Percentiles rank a stretch among this genome's conserved stretches.
phyloP scores from a whole-genome alignment of 2,888 invertebrate species.

The Apamea crenata region DNA sequence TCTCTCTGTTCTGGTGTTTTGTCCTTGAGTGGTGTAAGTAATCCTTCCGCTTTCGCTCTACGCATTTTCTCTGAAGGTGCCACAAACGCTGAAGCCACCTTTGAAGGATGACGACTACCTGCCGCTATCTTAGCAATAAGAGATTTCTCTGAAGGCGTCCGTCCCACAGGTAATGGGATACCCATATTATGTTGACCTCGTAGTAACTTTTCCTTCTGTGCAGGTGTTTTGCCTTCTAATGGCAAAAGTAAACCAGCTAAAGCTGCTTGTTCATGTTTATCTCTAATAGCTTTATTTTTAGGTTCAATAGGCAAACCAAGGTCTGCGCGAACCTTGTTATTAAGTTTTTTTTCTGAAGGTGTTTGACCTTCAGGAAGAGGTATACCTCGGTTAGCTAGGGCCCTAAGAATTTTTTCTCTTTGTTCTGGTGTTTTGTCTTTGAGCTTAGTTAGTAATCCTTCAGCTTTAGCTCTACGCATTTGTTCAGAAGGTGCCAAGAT shows the following conservation, averaged over 20 bases:
- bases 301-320: constrained; percentile 32
- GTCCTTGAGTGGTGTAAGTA: neutral
- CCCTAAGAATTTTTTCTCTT: constrained; percentile 65
- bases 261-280: constrained; percentile 12
- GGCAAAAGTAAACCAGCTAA: neutral
- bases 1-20: neutral
- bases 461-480: constrained; percentile 23
- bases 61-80: constrained; percentile 5
- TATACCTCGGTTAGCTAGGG: constrained; percentile 53
- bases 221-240: constrained; percentile 23
- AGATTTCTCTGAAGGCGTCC: constrained; percentile 63
- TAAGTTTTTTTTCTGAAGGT: constrained; percentile 26
- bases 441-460: constrained; percentile 33
- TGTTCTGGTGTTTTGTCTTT: constrained; percentile 63
- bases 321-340: constrained; percentile 4
- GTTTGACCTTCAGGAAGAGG: constrained; percentile 62
- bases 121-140: constrained; percentile 62
- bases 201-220: constrained; percentile 68
- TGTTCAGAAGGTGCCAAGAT: constrained; percentile 10
- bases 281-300: neutral
- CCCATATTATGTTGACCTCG: constrained; percentile 51
- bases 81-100: neutral
- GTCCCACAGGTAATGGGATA: constrained; percentile 38
- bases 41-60: constrained; percentile 55
- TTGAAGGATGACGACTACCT: constrained; percentile 52